A percentile compares a stretch with the other conserved stretches of the same genome.
Evolutionary conservation across 2,113 vertebrate genomes (phyloP).

Genomic region (Silurus glanis): DNA sequence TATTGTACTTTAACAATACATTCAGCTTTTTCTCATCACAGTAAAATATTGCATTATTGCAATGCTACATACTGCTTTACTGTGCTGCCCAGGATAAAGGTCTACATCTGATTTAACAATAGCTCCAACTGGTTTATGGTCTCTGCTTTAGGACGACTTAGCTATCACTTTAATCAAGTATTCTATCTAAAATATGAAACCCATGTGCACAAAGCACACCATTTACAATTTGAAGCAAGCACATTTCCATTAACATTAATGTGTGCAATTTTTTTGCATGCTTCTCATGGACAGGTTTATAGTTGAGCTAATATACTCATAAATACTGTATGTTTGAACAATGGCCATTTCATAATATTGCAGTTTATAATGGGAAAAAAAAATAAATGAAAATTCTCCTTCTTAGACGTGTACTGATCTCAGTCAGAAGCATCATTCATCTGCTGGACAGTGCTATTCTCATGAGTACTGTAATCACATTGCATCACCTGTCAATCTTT

Average conservation of each 20-base stretch:
- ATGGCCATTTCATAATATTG: background rate
- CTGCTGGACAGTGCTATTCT: slow-evolving; percentile 18
- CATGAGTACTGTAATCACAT: slow-evolving; percentile 30
- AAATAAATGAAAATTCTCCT: slow-evolving; percentile 9
- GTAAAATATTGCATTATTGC: background rate
- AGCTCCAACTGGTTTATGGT: background rate
- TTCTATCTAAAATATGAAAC: background rate
- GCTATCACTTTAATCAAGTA: background rate
- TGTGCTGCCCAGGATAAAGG: background rate
- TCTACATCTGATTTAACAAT: background rate
- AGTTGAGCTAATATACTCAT: slow-evolving; percentile 10
- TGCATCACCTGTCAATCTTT: slow-evolving; percentile 25
- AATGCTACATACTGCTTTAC: background rate
- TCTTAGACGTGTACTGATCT: slow-evolving; percentile 14
- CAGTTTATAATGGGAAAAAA: background rate
- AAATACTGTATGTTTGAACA: slow-evolving; percentile 5
- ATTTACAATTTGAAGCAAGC: background rate
- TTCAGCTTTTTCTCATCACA: background rate
- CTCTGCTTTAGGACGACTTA: background rate
- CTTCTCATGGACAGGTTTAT: background rate
- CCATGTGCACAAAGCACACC: background rate
- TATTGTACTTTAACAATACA: background rate
- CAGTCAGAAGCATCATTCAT: slow-evolving; percentile 35
- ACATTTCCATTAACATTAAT: slow-evolving; percentile 12
- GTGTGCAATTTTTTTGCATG: slow-evolving; percentile 8